Evolutionary conservation across 2,888 invertebrate genomes (phyloP), one percentile per base, ranked within the genome.

Genomic region (Caenorhabditis sulstoni): DNA sequence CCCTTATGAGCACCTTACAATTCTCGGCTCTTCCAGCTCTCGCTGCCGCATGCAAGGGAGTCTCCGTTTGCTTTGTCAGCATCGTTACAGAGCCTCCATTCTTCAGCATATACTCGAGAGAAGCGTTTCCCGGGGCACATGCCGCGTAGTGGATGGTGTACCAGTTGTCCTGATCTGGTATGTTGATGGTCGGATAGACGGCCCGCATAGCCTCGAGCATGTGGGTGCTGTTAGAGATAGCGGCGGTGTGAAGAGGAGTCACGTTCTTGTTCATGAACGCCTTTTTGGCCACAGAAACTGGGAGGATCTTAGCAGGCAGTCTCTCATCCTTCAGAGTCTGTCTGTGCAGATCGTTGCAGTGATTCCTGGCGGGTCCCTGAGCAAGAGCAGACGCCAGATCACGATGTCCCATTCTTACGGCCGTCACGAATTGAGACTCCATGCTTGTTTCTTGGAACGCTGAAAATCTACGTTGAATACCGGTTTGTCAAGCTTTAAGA

Each of bases 181-280:
- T 81, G 82, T 91, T 91, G 77, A 91, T 90, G 64, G 92, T 92
- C 1, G 92, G 92, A 67, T 91, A 90, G 22, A 91, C 88, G 1
- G 87, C 81, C 39, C 92, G 80, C 65, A 93, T 87, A 3, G 74
- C 52, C 53, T 91, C 80, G 12, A 86, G 76, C 62, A 80, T 75
- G 59, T 82, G 59, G 55, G 91, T 88, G 84, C 92, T 92, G 3
- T 92, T 92, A 84, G 92, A 92, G 80, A 92, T 92, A 29, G 92
- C 91, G 14, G 92, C 92, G 85, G 92, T 92, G 85, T 92, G 92
- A 2, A 92, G 80, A 1, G 93, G 92, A 0, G 92, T 92, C 39
- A 92, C 90, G 90, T 91, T 81, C 61, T 83, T 71, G 71, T 90
- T 90, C 79, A 87, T 87, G 71, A 89, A 88, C 18, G 39, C 49